phyloP scores from a whole-genome alignment of 2,888 invertebrate species.

The Dromius quadrimaculatus region DNA sequence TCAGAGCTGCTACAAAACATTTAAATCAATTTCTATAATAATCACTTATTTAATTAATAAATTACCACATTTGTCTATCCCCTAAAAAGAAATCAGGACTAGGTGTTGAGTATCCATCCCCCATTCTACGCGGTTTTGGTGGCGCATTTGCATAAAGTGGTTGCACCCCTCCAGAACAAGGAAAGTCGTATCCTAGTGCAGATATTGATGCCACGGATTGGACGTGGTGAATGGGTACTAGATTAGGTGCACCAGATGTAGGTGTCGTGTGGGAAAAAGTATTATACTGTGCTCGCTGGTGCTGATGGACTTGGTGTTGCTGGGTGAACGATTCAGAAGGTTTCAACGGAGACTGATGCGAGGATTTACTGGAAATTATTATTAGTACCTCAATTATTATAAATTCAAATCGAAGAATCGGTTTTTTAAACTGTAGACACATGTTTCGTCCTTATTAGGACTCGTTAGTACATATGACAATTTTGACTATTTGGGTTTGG shows the following conservation, averaged over 20 bases:
- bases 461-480: too few species aligned
- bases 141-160: conserved; percentile 92
- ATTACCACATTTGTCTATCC: conserved; percentile 2
- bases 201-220: conserved; percentile 8
- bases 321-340: not conserved
- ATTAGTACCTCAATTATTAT: not conserved
- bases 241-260: not conserved
- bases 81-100: conserved; percentile 71
- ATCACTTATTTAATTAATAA: too few species aligned
- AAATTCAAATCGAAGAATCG: too few species aligned
- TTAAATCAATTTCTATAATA: too few species aligned
- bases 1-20: too few species aligned
- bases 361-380: too few species aligned
- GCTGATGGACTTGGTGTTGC: conserved; percentile 61
- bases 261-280: conserved; percentile 11
- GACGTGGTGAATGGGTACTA: conserved; percentile 11
- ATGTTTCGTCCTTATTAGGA: too few species aligned
- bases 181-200: conserved; percentile 3
- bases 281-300: conserved; percentile 68
- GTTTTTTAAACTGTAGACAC: too few species aligned
- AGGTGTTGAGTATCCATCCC: conserved; percentile 81
- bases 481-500: too few species aligned
- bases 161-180: conserved; percentile 64
- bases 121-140: conserved; percentile 86
- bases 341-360: too few species aligned